These are phyloP conservation scores for Catocala nupta DNA, from an alignment of 2,888 invertebrate genomes.

Conservation along the genomic window DNA sequence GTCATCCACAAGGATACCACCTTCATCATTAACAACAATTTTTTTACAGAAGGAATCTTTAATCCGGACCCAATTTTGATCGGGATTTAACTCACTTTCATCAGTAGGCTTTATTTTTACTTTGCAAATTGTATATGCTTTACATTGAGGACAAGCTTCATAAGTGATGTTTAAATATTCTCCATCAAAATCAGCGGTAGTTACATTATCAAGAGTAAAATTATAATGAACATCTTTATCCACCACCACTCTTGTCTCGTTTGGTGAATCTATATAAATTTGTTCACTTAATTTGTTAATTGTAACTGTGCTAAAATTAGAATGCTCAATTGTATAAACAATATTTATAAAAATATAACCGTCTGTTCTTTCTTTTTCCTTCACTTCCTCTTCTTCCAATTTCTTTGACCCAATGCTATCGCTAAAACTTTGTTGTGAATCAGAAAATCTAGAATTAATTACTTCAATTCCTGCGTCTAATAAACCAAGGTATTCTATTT, in stretches of 20 bases:
- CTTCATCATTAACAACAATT: constrained; percentile 73
- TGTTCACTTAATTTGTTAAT: constrained; percentile 71
- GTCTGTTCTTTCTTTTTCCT: constrained; percentile 58
- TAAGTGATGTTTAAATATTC: constrained; percentile 67
- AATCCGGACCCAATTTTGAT: constrained; percentile 72
- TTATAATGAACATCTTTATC: constrained; percentile 66
- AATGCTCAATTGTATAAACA: constrained; percentile 79
- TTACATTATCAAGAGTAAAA: constrained; percentile 68
- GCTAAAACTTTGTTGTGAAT: constrained; percentile 63
- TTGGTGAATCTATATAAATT: constrained; percentile 73
- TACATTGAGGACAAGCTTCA: constrained; percentile 70
- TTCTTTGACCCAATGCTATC: constrained; percentile 56
- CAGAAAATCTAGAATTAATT: constrained; percentile 57
- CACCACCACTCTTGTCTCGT: constrained; percentile 64
- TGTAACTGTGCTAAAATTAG: constrained; percentile 83
- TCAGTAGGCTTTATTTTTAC: constrained; percentile 65
- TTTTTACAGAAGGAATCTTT: constrained; percentile 75
- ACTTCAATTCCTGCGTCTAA: constrained; percentile 58
- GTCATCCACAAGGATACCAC: constrained; percentile 46
- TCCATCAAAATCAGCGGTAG: constrained; percentile 72
- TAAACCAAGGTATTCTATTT: constrained; percentile 66
- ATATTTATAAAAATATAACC: constrained; percentile 75
- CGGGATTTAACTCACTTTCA: constrained; percentile 51
- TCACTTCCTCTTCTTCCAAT: constrained; percentile 55
- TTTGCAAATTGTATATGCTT: constrained; percentile 66